Base-by-base conservation (phyloP, 2,113 vertebrate species). In the Muntiacus reevesi region DNA sequence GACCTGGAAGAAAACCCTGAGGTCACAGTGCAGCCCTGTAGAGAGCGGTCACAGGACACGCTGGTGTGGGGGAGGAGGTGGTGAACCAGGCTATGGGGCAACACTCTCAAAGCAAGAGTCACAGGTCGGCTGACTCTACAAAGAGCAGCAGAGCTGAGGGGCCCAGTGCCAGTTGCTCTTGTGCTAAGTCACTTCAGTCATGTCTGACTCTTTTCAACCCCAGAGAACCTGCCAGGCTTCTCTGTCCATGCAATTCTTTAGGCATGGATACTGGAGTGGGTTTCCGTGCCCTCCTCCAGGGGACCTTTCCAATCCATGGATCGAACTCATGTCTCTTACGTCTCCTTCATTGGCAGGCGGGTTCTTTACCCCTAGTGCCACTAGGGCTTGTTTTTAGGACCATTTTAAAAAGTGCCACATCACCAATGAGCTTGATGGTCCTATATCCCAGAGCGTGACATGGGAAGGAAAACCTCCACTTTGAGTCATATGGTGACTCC, bases 21-120 rank as follows among this genome's bases (percentile, higher is more conserved):
- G 82, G 7, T 67, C 30, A 28, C 43, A 57, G 12, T 5, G 43
- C 57, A 82, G 27, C 82, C 3, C 27, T 17, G 50, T 33, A 33
- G 60, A n/a, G 47, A 47, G 30, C 4, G 16, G 11, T 15, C 11
- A 11, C 2, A 5, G 64, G 57, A 55, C 7, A 0, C 10, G n/a
- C 50, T 47, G 1, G 30, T 14, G 17, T 10, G 7, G 43, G 16
- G 4, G 19, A 28, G 28, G 21, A 60, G 43, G 16, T 21, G 14
- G 11, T 11, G 33, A 76, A 2, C 25, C 30, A 62, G 43, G 27
- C 14, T 12, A 2, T 1, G n/a, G 43, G 33, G 40, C 43, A 74
- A 30, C 3, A 84, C 55, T 47, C 50, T 67, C 57, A 71, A 81
- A 84, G 74, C 84, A 87, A 14, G n/a, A 71, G 45, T 55, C 43